phyloP scores from a whole-genome alignment of 2,888 invertebrate species.

The Drymonia ruficornis region DNA sequence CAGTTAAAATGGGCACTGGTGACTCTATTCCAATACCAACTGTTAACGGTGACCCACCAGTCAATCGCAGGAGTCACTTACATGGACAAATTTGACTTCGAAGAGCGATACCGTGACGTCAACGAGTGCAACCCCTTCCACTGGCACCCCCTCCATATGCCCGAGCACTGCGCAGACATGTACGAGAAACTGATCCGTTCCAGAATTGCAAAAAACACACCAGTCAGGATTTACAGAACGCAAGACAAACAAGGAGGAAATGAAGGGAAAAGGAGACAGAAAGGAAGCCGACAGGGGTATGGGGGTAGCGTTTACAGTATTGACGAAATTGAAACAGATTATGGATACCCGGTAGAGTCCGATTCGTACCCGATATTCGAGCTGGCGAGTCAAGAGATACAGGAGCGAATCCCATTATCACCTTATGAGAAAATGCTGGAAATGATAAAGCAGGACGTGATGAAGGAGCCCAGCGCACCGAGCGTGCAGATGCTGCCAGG shows the following conservation, averaged over 20 bases:
- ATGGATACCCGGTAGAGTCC: conserved; percentile 1
- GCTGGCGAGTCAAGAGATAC: conserved; percentile 4
- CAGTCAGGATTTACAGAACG: conserved; percentile 46
- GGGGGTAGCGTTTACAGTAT: background rate
- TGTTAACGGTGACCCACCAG: conserved; percentile 30
- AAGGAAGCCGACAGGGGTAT: background rate
- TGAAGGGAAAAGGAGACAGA: background rate
- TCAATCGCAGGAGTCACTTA: conserved; percentile 73
- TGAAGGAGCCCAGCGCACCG: conserved; percentile 53
- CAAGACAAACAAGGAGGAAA: conserved; percentile 15
- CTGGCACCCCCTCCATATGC: conserved; percentile 74
- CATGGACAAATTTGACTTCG: conserved; percentile 68
- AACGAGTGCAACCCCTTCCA: conserved; percentile 71
- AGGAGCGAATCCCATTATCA: conserved; percentile 15
- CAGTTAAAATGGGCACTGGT: conserved; percentile 39
- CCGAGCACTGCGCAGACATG: conserved; percentile 61
- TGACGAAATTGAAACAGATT: background rate
- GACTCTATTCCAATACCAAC: conserved; percentile 24
- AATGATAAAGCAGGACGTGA: conserved; percentile 55
- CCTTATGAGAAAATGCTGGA: conserved; percentile 60
- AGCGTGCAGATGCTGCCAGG: conserved; percentile 53
- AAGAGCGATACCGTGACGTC: conserved; percentile 59
- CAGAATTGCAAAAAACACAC: conserved; percentile 38
- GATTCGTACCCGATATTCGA: conserved; percentile 16
- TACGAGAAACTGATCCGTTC: conserved; percentile 59